Evolutionary conservation across 1,140 invertebrate species (phyloP).

Genomic region (Harpegnathos saltator): DNA sequence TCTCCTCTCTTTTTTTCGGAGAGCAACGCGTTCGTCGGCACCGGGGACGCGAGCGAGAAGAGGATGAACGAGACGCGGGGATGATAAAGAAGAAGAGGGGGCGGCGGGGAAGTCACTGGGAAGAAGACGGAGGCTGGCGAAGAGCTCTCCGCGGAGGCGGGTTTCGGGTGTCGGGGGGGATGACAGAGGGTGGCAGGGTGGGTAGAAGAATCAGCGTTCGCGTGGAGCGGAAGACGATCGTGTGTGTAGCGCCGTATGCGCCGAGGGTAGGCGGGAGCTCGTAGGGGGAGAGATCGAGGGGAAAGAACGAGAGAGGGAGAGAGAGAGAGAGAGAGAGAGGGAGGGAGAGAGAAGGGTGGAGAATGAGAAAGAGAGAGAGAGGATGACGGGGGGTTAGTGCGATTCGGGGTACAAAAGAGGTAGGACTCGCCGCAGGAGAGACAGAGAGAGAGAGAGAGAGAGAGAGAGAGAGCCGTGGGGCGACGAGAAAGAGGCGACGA

Average conservation of each 20-base stretch:
- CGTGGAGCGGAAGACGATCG: conserved; percentile 49
- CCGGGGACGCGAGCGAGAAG: neutral
- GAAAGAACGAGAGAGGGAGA: conserved; percentile 1
- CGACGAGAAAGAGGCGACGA: conserved; percentile 30
- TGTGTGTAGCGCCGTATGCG: conserved; percentile 62
- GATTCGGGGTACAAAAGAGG: conserved; percentile 5
- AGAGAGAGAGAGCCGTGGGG: conserved; percentile 11
- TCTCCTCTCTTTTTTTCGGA: conserved; percentile 43
- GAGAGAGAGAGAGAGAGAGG: conserved; percentile 47
- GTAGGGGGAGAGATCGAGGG: neutral
- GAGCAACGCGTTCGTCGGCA: conserved; percentile 10
- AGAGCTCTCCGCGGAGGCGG: conserved; percentile 24
- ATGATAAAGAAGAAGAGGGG: conserved; percentile 46
- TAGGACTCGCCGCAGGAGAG: neutral
- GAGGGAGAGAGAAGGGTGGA: conserved; percentile 31
- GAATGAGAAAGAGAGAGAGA: too few relatives aligned
- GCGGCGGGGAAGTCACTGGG: conserved; percentile 13
- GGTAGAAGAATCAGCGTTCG: neutral
- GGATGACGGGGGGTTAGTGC: neutral
- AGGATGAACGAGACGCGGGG: neutral
- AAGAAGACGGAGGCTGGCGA: conserved; percentile 27
- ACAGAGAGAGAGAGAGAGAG: conserved; percentile 28
- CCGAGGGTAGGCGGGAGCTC: conserved; percentile 1
- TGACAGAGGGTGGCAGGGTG: conserved; percentile 33
- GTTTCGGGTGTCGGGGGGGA: conserved; percentile 34